These are phyloP conservation scores for Hystrix brachyura DNA, from an alignment of 2,113 vertebrate species.

Conservation along the genomic window DNA sequence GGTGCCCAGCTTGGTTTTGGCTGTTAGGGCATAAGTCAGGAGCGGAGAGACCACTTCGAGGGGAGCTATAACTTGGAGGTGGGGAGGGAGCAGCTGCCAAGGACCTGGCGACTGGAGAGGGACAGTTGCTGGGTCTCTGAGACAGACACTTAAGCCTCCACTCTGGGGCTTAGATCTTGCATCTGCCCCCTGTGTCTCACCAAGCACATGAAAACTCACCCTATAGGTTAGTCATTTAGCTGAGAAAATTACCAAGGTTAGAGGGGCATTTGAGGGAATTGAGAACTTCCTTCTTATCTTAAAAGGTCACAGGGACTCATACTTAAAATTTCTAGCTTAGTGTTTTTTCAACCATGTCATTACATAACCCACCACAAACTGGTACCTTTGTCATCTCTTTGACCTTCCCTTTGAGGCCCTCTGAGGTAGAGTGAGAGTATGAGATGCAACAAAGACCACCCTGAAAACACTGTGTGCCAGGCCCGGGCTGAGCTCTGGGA, in stretches of 20 bases:
- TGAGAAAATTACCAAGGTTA: conserved; percentile 32
- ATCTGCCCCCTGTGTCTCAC: neutral
- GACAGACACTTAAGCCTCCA: neutral
- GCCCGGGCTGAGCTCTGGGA: neutral
- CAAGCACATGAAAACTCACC: neutral
- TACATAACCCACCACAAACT: neutral
- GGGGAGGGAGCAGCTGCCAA: neutral
- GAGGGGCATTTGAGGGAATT: neutral
- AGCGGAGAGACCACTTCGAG: neutral
- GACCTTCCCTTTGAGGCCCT: neutral
- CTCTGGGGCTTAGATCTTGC: neutral
- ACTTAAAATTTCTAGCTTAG: neutral
- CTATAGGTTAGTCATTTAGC: neutral
- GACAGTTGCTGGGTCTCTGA: neutral
- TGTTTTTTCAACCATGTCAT: neutral
- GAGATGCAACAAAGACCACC: neutral
- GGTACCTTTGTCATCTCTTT: neutral
- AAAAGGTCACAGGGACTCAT: neutral
- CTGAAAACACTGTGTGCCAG: neutral
- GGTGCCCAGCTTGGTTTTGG: conserved; percentile 32
- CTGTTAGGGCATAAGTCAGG: neutral
- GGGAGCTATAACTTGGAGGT: neutral
- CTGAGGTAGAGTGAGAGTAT: neutral
- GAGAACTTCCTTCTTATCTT: conserved; percentile 1
- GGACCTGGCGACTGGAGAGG: neutral